Evolutionary conservation across 2,888 invertebrate species (phyloP).

Genomic region (Spilosoma lubricipeda): DNA sequence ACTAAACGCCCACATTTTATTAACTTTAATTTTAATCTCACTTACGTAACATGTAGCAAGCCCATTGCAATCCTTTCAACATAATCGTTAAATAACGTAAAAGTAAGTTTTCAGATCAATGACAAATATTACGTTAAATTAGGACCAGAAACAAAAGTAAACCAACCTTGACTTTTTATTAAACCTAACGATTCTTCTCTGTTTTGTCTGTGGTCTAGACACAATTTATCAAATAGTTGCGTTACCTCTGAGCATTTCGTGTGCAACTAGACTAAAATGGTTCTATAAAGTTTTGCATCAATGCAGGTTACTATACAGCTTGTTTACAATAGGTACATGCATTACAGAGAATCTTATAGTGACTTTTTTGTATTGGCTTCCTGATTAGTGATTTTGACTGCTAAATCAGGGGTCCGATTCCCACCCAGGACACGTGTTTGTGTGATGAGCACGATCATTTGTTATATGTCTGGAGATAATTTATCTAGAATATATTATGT

Average conservation of each 20-base stretch:
- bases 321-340: background rate
- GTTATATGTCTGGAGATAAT: too few species aligned
- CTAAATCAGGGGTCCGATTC: too few species aligned
- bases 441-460: too few species aligned
- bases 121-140: conserved; percentile 3
- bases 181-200: conserved; percentile 13
- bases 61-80: background rate
- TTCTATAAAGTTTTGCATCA: background rate
- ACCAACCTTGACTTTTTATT: conserved; percentile 37
- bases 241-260: conserved; percentile 19
- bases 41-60: background rate
- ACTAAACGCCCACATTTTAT: background rate
- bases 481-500: too few species aligned
- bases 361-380: too few species aligned
- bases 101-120: background rate
- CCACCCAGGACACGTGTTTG: too few species aligned
- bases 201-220: conserved; percentile 37
- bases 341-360: background rate
- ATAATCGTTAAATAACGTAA: background rate
- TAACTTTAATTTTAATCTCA: background rate
- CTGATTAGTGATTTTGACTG: too few species aligned
- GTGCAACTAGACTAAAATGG: background rate
- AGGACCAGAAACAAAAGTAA: conserved; percentile 24
- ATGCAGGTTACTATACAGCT: background rate
- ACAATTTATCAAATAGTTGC: conserved; percentile 41